Base-by-base conservation (phyloP, 1,140 invertebrate species). In the Scaptomyza graminum region DNA sequence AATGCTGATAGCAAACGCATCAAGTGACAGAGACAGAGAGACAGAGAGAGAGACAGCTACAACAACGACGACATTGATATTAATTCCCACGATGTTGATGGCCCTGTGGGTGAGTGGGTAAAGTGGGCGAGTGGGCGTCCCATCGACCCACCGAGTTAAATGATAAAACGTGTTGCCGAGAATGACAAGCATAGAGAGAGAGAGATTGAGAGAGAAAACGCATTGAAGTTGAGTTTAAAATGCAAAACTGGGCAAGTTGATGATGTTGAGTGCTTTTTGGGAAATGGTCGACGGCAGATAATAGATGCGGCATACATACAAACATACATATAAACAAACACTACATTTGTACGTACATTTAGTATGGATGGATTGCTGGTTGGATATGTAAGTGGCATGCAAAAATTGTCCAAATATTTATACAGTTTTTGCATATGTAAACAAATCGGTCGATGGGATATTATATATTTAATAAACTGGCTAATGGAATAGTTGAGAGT, bases 31-130 rank as follows among this genome's bases (percentile, higher is more conserved):
- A 31, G 55, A 46, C 68, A 55, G 34, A 25, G 61, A 31, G 6
- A 67, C 59, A 75, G 37, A 44, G 54, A 44, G 61, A 54, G 39
- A 25, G 7, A 57, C 72, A 56, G 41, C 61, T 39, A 59, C 66
- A 41, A 60, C 71, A 22, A 43, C 71, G 62, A 76, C 83, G 83
- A 83, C 76, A 88, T 88, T 88, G 83, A 88, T 88, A 83, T 88
- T 88, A 88, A 88, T 88, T 88, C 83, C 83, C 83, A 88, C 83
- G 83, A 76, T 83, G 71, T 76, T 76, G 79, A 74, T 79, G 82
- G 52, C 46, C 78, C 55, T 51, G 15, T 64, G 75, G 71, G 52
- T 52, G 69, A 73, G 63, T 57, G 70, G 69, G 68, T 72, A 68
- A 54, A 61, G 59, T 51, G 69, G 69, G 67, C 71, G 76, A 25